These are phyloP conservation scores for Dexiosoma caninum DNA, from an alignment of 2,888 invertebrate species.

Conservation along the genomic window DNA sequence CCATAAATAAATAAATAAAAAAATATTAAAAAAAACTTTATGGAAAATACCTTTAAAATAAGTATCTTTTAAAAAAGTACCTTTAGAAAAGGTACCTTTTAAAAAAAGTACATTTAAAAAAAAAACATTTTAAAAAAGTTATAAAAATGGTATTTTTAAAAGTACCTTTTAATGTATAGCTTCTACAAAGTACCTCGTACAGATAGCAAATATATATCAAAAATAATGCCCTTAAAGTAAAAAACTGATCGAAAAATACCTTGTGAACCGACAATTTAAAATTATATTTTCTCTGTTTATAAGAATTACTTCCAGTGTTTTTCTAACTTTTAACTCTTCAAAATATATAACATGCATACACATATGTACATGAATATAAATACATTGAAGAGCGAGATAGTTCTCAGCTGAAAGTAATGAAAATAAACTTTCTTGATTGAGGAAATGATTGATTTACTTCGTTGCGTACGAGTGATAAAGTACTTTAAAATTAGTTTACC, in stretches of 20 bases:
- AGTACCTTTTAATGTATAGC: no score
- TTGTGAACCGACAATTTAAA: not conserved
- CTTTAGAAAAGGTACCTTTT: not conserved
- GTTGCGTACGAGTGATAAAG: not conserved
- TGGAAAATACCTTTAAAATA: no score
- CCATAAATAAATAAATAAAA: no score
- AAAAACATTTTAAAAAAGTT: not conserved
- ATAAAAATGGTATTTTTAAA: no score
- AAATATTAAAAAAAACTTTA: no score
- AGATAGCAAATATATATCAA: not conserved
- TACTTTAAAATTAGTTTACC: not conserved
- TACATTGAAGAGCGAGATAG: not conserved
- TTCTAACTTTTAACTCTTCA: no score
- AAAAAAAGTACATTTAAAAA: not conserved
- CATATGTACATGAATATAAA: no score
- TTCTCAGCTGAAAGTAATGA: not conserved
- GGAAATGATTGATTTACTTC: slow-evolving; percentile 3
- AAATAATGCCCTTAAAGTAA: not conserved
- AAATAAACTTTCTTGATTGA: slow-evolving; percentile 17
- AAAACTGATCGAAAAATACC: not conserved
- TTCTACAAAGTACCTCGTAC: no score
- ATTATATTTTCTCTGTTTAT: no score
- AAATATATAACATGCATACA: no score
- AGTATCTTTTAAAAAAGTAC: not conserved
- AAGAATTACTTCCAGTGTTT: not conserved